A percentile compares a stretch with the other conserved stretches of the same genome.
These are phyloP conservation scores for Pelvicachromis taeniatus DNA, from an alignment of 2,113 vertebrate genomes.

Conservation along the genomic window DNA sequence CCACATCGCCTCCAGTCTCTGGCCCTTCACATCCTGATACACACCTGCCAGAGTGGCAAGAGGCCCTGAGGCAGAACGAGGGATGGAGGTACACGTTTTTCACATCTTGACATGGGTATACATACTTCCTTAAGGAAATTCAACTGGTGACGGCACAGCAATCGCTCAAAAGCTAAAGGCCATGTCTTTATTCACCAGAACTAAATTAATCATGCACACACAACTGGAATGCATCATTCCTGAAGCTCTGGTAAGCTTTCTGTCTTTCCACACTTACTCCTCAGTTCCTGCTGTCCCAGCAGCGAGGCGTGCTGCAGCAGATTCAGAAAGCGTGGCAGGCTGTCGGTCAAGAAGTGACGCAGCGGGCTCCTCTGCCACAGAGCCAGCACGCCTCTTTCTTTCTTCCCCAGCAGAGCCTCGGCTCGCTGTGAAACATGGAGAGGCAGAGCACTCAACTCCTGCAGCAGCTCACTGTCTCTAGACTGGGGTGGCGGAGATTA, in stretches of 20 bases:
- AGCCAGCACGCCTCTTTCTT: neutral
- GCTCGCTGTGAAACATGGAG: constrained; percentile 47
- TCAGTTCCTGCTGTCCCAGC: constrained; percentile 78
- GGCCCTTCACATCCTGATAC: constrained; percentile 80
- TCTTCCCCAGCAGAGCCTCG: constrained; percentile 46
- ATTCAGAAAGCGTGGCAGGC: constrained; percentile 62
- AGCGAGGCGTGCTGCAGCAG: constrained; percentile 66
- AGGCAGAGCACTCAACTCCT: constrained; percentile 50
- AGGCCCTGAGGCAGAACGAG: constrained; percentile 65
- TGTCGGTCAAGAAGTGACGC: constrained; percentile 37
- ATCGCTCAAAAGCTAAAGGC: neutral
- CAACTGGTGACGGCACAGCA: neutral
- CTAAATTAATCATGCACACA: neutral
- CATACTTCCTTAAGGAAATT: neutral
- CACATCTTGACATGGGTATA: neutral
- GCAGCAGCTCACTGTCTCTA: constrained; percentile 58
- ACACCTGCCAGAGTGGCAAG: constrained; percentile 79
- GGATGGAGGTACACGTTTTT: neutral
- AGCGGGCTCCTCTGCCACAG: constrained; percentile 68
- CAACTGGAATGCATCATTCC: neutral
- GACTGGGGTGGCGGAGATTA: constrained; percentile 49
- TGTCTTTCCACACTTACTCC: constrained; percentile 70
- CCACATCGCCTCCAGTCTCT: constrained; percentile 74
- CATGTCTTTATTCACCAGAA: neutral
- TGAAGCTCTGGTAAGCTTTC: neutral